These are phyloP conservation scores for Drosophila triauraria DNA, from an alignment of 1,140 invertebrate genomes.

Conservation along the genomic window DNA sequence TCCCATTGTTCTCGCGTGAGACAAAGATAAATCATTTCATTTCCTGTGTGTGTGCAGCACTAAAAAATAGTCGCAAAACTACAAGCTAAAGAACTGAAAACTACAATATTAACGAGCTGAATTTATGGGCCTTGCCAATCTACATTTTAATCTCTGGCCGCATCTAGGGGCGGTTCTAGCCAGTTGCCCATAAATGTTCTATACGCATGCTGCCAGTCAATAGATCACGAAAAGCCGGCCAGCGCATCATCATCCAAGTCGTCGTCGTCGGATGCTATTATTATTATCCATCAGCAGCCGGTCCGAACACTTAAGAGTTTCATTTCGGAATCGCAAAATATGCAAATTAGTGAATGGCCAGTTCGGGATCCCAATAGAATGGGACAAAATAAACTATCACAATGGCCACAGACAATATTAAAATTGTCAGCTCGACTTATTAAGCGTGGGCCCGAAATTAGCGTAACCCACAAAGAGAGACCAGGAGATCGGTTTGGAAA, in stretches of 20 bases:
- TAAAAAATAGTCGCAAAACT: conserved; percentile 45
- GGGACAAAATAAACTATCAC: conserved; percentile 49
- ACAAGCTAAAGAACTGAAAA: conserved; percentile 7
- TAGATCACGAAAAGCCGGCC: conserved; percentile 68
- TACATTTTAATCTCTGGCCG: conserved; percentile 52
- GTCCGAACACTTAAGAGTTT: conserved; percentile 81
- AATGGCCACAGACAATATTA: conserved; percentile 49
- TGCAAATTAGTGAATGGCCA: conserved; percentile 82
- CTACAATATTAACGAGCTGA: conserved; percentile 46
- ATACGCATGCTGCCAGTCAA: conserved; percentile 56
- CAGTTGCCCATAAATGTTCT: conserved; percentile 64
- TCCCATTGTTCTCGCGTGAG: conserved; percentile 34
- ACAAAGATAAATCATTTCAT: conserved; percentile 65
- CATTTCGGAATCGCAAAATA: conserved; percentile 81
- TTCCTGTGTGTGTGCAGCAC: conserved; percentile 69
- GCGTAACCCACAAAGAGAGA: conserved; percentile 53
- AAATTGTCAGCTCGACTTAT: conserved; percentile 50
- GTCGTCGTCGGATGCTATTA: conserved; percentile 18
- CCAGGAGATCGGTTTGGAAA: conserved; percentile 20
- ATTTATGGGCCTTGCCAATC: conserved; percentile 70
- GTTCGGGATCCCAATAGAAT: conserved; percentile 59
- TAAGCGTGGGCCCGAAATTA: conserved; percentile 58
- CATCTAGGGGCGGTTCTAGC: conserved; percentile 36
- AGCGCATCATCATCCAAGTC: conserved; percentile 30
- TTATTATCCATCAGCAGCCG: conserved; percentile 59